These are phyloP conservation scores for Chaetophractus vellerosus DNA, from an alignment of 2,797 vertebrate species.

Conservation along the genomic window DNA sequence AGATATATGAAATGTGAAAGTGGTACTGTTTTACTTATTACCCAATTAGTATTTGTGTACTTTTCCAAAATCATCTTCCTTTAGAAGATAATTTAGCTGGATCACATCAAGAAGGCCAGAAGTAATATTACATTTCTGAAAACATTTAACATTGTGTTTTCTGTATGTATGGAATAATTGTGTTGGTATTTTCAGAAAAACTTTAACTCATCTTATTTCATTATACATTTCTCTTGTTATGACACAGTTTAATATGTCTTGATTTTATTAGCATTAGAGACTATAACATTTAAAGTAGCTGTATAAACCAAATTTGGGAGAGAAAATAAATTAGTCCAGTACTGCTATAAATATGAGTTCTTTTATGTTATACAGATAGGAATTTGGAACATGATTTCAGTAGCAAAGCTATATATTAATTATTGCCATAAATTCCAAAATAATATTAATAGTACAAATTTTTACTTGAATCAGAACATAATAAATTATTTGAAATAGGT, in stretches of 20 bases:
- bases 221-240: slow-evolving; percentile 74
- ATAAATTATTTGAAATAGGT: slow-evolving; percentile 46
- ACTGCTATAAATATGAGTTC: neutral
- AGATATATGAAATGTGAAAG: slow-evolving; percentile 1
- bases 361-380: neutral
- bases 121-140: neutral
- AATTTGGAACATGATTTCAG: slow-evolving; percentile 31
- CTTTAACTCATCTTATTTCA: slow-evolving; percentile 79
- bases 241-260: slow-evolving; percentile 77
- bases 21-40: neutral
- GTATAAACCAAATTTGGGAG: neutral
- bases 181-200: slow-evolving; percentile 71
- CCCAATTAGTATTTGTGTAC: neutral
- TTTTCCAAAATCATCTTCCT: slow-evolving; percentile 50
- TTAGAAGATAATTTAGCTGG: neutral
- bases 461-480: slow-evolving; percentile 36
- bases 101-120: neutral
- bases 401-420: neutral
- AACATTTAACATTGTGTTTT: slow-evolving; percentile 60
- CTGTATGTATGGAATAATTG: slow-evolving; percentile 81
- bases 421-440: neutral
- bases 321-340: neutral
- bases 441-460: neutral
- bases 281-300: neutral
- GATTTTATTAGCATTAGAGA: slow-evolving; percentile 68